These are phyloP conservation scores for Lasioglossum oenotherae DNA, from an alignment of 2,888 invertebrate species.

Conservation along the genomic window DNA sequence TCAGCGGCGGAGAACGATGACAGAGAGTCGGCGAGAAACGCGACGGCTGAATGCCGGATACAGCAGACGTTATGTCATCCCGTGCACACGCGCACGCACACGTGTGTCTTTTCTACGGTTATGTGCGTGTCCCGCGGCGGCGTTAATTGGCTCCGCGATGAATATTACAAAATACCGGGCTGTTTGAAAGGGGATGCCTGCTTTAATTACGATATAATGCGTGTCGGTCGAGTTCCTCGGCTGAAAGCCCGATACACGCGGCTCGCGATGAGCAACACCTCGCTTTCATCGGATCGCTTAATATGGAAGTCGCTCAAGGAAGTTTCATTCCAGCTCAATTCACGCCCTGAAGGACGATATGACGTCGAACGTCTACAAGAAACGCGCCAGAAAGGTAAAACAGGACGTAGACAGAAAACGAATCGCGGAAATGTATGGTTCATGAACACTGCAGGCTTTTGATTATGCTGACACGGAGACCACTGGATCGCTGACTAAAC, in stretches of 20 bases:
- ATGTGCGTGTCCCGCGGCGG: constrained; percentile 34
- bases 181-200: constrained; percentile 46
- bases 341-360: background rate
- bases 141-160: constrained; percentile 65
- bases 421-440: background rate
- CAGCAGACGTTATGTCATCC: constrained; percentile 57
- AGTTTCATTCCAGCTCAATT: constrained; percentile 40
- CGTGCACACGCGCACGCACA: background rate
- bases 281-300: constrained; percentile 46
- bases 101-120: background rate
- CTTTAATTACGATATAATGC: constrained; percentile 65
- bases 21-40: constrained; percentile 52
- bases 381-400: constrained; percentile 50
- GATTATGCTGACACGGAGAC: constrained; percentile 59
- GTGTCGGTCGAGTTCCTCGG: constrained; percentile 36
- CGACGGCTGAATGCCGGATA: constrained; percentile 56
- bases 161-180: constrained; percentile 61
- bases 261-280: constrained; percentile 42
- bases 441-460: constrained; percentile 61
- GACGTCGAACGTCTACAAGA: constrained; percentile 13
- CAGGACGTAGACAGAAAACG: background rate
- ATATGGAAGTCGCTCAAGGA: constrained; percentile 43
- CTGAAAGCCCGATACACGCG: constrained; percentile 40
- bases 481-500: constrained; percentile 57
- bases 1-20: constrained; percentile 51